Evolutionary conservation across 2,888 invertebrate species (phyloP).

Genomic region (Gari tellinella): DNA sequence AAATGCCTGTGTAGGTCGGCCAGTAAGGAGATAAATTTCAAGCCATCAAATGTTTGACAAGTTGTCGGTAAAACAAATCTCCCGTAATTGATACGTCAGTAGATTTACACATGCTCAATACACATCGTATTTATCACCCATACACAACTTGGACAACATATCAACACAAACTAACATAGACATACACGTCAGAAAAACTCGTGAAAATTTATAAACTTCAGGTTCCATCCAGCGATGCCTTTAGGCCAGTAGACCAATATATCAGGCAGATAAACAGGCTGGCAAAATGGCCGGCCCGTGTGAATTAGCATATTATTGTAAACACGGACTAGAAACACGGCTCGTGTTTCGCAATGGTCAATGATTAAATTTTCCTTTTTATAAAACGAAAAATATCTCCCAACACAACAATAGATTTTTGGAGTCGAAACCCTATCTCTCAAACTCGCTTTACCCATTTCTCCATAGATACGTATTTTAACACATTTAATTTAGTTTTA

Average conservation of each 20-base stretch:
- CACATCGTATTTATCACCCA: conserved; percentile 16
- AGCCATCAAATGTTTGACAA: conserved; percentile 16
- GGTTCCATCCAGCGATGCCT: conserved; percentile 21
- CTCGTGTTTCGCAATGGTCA: no score
- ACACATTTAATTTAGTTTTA: no score
- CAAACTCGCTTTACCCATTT: no score
- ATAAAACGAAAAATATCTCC: no score
- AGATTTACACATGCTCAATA: conserved; percentile 1
- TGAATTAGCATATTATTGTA: conserved; percentile 50
- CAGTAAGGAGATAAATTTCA: conserved; percentile 16
- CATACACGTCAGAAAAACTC: background rate
- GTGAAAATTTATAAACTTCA: background rate
- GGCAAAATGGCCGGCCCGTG: conserved; percentile 41
- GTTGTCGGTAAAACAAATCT: conserved; percentile 19
- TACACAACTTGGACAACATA: conserved; percentile 34
- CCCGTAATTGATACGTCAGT: conserved; percentile 11
- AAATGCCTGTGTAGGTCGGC: conserved; percentile 4
- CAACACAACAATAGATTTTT: no score
- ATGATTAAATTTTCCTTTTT: no score
- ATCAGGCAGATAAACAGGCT: conserved; percentile 21
- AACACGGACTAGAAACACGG: conserved; percentile 44
- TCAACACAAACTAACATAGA: conserved; percentile 11
- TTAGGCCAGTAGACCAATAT: conserved; percentile 39
- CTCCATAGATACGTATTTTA: no score
- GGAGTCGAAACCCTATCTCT: no score